Percentiles rank a stretch among this genome's conserved stretches.
These are phyloP conservation scores for Tryphoninae sp. DNA, from an alignment of 2,888 invertebrate species.

Conservation along the genomic window DNA sequence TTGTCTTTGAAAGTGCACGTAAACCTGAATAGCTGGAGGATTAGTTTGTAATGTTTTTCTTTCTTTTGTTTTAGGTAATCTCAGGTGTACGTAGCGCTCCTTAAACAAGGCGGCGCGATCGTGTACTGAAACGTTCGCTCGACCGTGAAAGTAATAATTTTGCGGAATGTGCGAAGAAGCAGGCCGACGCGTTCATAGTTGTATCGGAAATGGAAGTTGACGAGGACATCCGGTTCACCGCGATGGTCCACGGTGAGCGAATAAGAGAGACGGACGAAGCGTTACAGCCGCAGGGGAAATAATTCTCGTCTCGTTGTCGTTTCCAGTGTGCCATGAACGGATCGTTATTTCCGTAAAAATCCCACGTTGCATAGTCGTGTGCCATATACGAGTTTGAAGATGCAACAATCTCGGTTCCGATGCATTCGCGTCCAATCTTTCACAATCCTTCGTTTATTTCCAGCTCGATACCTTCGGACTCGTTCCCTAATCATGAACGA, in stretches of 20 bases:
- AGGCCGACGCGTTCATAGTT: conserved; percentile 22
- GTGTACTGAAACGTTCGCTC: conserved; percentile 28
- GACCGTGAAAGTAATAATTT: conserved; percentile 51
- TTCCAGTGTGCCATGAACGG: conserved; percentile 33
- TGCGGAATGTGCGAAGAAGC: conserved; percentile 13
- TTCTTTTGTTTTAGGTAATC: too few relatives aligned
- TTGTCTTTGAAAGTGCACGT: too few relatives aligned
- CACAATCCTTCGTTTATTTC: background rate
- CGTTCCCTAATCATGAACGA: too few relatives aligned
- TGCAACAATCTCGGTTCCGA: background rate
- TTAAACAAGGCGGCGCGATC: background rate
- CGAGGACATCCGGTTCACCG: conserved; percentile 49
- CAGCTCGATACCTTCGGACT: too few relatives aligned
- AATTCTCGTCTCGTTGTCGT: conserved; percentile 41
- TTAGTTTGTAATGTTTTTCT: too few relatives aligned
- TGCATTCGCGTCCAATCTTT: background rate
- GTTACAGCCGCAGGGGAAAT: conserved; percentile 24
- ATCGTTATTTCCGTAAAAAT: conserved; percentile 47
- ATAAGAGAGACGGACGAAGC: background rate
- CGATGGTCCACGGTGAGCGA: background rate
- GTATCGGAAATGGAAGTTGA: conserved; percentile 55
- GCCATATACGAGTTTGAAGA: background rate
- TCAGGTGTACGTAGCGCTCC: too few relatives aligned
- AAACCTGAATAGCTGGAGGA: too few relatives aligned
- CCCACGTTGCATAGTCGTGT: background rate